These are phyloP conservation scores for Oceanodroma tethys DNA, from an alignment of 2,113 vertebrate species.

Conservation along the genomic window DNA sequence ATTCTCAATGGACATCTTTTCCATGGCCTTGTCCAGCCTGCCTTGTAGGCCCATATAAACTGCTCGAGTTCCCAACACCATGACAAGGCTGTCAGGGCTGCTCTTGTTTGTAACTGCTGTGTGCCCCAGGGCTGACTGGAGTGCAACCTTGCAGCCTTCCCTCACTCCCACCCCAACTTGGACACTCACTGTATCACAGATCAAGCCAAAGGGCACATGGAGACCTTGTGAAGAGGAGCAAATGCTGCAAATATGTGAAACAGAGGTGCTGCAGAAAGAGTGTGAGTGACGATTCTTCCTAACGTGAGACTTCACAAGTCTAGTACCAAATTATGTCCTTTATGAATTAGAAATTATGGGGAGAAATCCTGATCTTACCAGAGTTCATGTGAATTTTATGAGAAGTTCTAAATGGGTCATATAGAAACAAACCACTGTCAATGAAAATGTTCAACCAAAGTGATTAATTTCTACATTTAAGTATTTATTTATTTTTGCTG, in stretches of 20 bases:
- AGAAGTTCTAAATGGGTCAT: background rate
- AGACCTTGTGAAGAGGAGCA: background rate
- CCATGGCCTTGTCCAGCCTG: background rate
- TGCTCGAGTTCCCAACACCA: accelerated
- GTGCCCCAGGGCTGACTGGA: background rate
- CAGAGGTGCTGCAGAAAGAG: background rate
- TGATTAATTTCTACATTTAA: background rate
- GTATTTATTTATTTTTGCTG: background rate
- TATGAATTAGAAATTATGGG: background rate
- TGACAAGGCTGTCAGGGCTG: background rate
- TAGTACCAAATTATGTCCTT: background rate
- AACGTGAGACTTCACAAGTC: background rate
- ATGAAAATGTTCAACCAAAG: background rate
- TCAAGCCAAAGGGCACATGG: background rate
- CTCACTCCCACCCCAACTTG: background rate
- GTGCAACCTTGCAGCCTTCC: background rate
- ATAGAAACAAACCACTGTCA: background rate
- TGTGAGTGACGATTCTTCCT: background rate
- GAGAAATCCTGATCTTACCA: background rate
- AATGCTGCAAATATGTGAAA: background rate
- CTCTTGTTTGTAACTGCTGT: background rate
- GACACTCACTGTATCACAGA: background rate
- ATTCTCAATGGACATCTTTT: background rate
- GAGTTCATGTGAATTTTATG: background rate
- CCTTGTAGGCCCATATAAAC: background rate